Evolutionary conservation across 2,888 invertebrate genomes (phyloP), one percentile per base, ranked within the genome.

Genomic region (Mythimna pallens): DNA sequence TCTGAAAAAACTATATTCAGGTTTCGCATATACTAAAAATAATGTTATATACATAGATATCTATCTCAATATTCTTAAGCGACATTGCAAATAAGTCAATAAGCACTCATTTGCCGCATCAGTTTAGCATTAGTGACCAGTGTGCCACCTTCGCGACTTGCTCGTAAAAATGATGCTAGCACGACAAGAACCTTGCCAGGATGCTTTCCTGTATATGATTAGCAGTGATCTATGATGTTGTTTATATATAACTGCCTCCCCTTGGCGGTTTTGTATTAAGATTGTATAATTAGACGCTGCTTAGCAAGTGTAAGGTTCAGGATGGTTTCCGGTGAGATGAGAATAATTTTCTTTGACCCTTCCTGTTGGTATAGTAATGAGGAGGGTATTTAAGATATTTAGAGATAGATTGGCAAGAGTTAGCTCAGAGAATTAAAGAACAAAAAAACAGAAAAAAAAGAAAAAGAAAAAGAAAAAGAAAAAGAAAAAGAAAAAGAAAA

Each of bases 181-280:
- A 63, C 50, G 58, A 74, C 65, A 54, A 62, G 74, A 52, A 30
- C 70, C 66, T 65, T 12, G 65, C 61, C 20, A n/a, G 40, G 64
- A 70, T 67, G 62, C 36, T 65, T 82, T 81, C 83, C 83, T 75
- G 75, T 74, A 54, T 70, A 74, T 82, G 74, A 80, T 80, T 82
- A 78, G 57, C 52, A 17, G 25, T 67, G 81, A 81, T 77, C 47
- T 65, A 70, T 43, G 78, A 77, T 55, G 78, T 79, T 70, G 61
- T 69, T 79, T 70, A 71, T 73, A 36, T 47, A 34, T 79, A 65
- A 83, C 70, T 78, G 55, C 65, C 70, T 59, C 30, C 30, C n/a
- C 54, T 69, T 58, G 70, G 62, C 22, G 9, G 61, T 72, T 69
- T 79, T 50, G 70, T 82, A 82, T 78, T 54, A 77, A 66, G 50